These are phyloP conservation scores for Zaprionus lachaisei DNA, from an alignment of 1,140 invertebrate species.

Conservation along the genomic window DNA sequence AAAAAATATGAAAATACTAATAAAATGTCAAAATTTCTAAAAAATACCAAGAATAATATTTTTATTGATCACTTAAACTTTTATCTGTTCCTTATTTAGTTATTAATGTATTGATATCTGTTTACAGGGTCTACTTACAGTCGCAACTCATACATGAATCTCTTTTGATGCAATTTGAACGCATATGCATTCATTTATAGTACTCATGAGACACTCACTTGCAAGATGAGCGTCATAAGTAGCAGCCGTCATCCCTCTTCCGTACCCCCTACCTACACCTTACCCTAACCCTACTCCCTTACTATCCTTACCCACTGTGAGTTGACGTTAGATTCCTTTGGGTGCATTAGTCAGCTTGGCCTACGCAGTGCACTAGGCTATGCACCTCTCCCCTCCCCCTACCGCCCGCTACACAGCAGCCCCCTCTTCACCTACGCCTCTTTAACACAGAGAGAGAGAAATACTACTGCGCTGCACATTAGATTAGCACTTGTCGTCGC, in stretches of 20 bases:
- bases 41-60: too few relatives aligned
- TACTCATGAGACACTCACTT: constrained; percentile 1
- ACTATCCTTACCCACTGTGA: background rate
- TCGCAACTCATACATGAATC: background rate
- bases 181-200: background rate
- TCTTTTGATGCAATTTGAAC: background rate
- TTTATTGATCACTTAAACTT: too few relatives aligned
- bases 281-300: background rate
- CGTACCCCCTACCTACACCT: background rate
- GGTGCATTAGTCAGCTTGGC: constrained; percentile 4
- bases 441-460: too few relatives aligned
- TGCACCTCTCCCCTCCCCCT: background rate
- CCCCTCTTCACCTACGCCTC: too few relatives aligned
- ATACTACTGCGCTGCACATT: constrained; percentile 13
- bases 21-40: too few relatives aligned
- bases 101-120: too few relatives aligned
- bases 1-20: background rate
- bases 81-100: too few relatives aligned
- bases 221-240: constrained; percentile 1
- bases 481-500: constrained; percentile 16
- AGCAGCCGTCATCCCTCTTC: background rate
- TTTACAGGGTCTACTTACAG: background rate
- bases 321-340: background rate
- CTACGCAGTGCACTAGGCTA: background rate
- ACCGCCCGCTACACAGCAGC: background rate